A percentile compares a stretch with the other conserved stretches of the same genome.
Evolutionary conservation across 2,888 invertebrate genomes (phyloP).

Genomic region (Lasioglossum vierecki): DNA sequence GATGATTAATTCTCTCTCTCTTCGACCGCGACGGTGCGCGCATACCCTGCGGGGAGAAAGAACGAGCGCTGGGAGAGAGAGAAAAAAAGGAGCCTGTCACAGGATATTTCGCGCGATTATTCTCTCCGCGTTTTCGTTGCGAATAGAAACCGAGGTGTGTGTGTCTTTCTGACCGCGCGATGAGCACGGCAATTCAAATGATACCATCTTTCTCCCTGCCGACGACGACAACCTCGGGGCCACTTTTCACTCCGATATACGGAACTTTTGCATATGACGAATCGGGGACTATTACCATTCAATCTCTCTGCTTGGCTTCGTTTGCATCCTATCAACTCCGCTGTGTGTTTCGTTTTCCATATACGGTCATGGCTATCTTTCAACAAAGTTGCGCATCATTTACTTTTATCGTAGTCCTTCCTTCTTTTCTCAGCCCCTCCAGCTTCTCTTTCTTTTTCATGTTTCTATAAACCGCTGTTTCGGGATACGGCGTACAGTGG

Average conservation of each 20-base stretch:
- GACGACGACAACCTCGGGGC: constrained; percentile 67
- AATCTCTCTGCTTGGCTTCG: constrained; percentile 79
- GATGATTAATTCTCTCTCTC: constrained; percentile 68
- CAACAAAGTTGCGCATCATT: constrained; percentile 33
- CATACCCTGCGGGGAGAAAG: constrained; percentile 51
- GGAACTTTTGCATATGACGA: constrained; percentile 82
- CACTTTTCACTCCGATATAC: constrained; percentile 58
- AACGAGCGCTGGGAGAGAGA: constrained; percentile 2
- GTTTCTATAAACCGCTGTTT: not conserved
- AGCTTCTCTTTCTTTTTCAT: not conserved
- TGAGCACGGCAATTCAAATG: constrained; percentile 78
- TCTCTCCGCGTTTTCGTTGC: constrained; percentile 73
- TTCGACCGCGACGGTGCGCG: constrained; percentile 42
- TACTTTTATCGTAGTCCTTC: constrained; percentile 32
- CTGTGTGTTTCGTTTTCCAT: constrained; percentile 75
- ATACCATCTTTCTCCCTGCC: constrained; percentile 76
- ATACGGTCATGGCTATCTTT: constrained; percentile 67
- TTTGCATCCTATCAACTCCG: constrained; percentile 78
- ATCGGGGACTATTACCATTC: constrained; percentile 82
- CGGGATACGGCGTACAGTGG: not conserved
- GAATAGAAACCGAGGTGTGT: constrained; percentile 59
- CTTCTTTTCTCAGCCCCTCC: not conserved
- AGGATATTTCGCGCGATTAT: constrained; percentile 78
- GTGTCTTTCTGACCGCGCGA: constrained; percentile 65
- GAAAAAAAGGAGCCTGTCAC: constrained; percentile 62